Evolutionary conservation across 2,888 invertebrate species (phyloP).

Genomic region (Rhingia campestris): DNA sequence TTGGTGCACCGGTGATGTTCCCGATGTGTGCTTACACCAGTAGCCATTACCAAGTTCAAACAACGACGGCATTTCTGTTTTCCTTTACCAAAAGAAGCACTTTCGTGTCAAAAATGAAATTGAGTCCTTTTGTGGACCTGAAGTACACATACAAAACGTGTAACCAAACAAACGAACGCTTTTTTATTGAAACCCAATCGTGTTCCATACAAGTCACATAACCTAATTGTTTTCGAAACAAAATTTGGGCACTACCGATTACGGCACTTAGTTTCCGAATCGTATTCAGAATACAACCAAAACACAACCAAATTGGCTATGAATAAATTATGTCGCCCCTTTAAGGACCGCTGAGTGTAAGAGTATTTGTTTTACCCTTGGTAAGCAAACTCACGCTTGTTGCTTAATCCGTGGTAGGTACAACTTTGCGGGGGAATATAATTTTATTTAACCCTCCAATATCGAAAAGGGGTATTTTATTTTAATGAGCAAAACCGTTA

Average conservation of each 20-base stretch:
- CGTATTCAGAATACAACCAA: constrained; percentile 57
- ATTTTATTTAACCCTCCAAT: too few species aligned
- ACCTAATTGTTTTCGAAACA: constrained; percentile 38
- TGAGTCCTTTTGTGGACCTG: constrained; percentile 25
- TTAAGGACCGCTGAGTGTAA: background rate
- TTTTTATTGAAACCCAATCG: constrained; percentile 20
- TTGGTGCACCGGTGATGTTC: constrained; percentile 22
- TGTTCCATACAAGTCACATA: background rate
- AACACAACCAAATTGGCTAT: constrained; percentile 48
- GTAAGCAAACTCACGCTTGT: too few species aligned
- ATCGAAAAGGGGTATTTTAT: too few species aligned
- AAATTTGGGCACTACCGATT: constrained; percentile 17
- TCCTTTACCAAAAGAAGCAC: constrained; percentile 14
- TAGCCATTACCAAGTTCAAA: constrained; percentile 2
- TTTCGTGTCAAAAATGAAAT: constrained; percentile 41
- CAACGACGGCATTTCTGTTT: constrained; percentile 6
- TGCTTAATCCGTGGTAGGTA: too few species aligned
- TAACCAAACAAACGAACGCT: constrained; percentile 25
- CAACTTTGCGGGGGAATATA: too few species aligned
- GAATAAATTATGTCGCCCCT: constrained; percentile 56
- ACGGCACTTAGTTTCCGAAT: constrained; percentile 30
- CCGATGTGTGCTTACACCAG: background rate
- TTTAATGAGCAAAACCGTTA: too few species aligned
- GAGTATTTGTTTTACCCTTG: background rate
- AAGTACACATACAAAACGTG: constrained; percentile 20